A percentile compares a stretch with the other conserved stretches of the same genome.
Conservation (phyloP, 2,113 vertebrate species). For the Falcunculus frontatus region DNA sequence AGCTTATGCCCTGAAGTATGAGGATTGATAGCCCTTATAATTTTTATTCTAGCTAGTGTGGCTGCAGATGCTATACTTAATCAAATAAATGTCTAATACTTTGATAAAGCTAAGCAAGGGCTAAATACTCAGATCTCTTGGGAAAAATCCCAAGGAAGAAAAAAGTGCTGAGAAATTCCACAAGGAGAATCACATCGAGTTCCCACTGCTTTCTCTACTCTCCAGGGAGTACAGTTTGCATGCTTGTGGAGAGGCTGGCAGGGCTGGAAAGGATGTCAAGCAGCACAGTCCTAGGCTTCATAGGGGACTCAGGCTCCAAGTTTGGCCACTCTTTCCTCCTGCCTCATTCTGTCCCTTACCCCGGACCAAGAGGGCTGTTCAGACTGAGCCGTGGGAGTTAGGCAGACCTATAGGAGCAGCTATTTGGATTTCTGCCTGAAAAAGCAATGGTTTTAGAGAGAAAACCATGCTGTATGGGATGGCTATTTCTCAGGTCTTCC, state of each 20-base stretch:
- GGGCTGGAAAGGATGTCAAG: constrained; percentile 34
- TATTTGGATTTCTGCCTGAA: not conserved
- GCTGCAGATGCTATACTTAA: constrained; percentile 61
- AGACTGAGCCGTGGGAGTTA: not conserved
- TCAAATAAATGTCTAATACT: constrained; percentile 66
- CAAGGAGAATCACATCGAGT: constrained; percentile 42
- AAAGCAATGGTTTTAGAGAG: not conserved
- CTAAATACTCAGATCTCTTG: constrained; percentile 25
- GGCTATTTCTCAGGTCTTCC: not conserved
- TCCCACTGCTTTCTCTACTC: constrained; percentile 48
- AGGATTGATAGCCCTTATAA: constrained; percentile 68
- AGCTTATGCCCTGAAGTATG: constrained; percentile 67
- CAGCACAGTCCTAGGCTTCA: not conserved
- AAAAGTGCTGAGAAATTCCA: constrained; percentile 60
- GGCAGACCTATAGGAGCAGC: not conserved
- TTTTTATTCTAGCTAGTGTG: constrained; percentile 54
- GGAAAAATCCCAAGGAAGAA: constrained; percentile 42
- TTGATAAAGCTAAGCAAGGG: constrained; percentile 57
- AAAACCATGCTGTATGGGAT: not conserved
- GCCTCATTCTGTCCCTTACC: not conserved
- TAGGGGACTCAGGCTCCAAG: not conserved
- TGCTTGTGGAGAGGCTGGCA: constrained; percentile 26
- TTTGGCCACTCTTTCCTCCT: not conserved
- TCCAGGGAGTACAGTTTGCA: constrained; percentile 27
- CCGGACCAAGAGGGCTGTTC: not conserved